Conservation (phyloP, 2,113 vertebrate genomes). For the Psilopogon haemacephalus region DNA sequence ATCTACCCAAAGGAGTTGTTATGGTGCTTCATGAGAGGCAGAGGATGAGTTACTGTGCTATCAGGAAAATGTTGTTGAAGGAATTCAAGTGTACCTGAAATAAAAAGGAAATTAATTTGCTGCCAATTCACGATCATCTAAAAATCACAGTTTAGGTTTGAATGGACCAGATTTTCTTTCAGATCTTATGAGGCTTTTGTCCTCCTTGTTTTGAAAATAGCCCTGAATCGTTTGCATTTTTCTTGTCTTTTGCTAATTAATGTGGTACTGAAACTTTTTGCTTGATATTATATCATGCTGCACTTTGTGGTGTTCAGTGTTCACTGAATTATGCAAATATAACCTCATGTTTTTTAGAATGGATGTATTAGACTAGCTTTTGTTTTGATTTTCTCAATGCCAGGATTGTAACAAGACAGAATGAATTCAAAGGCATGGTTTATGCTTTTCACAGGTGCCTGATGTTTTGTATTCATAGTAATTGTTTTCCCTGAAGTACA, state of each 20-base stretch:
- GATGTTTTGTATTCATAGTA: constrained; percentile 55
- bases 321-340: constrained; percentile 66
- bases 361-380: background rate
- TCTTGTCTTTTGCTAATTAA: constrained; percentile 17
- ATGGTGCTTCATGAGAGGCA: background rate
- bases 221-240: constrained; percentile 10
- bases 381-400: constrained; percentile 30
- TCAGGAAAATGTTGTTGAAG: background rate
- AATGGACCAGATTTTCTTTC: background rate
- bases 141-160: background rate
- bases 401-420: constrained; percentile 2
- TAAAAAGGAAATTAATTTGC: background rate
- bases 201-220: background rate
- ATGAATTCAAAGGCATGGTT: constrained; percentile 23
- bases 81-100: background rate
- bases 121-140: background rate
- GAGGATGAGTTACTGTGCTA: background rate
- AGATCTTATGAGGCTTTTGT: background rate
- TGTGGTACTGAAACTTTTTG: constrained; percentile 28
- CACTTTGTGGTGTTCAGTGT: constrained; percentile 3
- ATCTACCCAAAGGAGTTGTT: background rate
- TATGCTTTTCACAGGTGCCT: constrained; percentile 54
- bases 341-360: constrained; percentile 31
- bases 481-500: constrained; percentile 67
- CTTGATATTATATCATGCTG: constrained; percentile 21